Evolutionary conservation across 2,888 invertebrate species (phyloP), one percentile per base, ranked within the genome.

Genomic region (Drosophila niveifrons): DNA sequence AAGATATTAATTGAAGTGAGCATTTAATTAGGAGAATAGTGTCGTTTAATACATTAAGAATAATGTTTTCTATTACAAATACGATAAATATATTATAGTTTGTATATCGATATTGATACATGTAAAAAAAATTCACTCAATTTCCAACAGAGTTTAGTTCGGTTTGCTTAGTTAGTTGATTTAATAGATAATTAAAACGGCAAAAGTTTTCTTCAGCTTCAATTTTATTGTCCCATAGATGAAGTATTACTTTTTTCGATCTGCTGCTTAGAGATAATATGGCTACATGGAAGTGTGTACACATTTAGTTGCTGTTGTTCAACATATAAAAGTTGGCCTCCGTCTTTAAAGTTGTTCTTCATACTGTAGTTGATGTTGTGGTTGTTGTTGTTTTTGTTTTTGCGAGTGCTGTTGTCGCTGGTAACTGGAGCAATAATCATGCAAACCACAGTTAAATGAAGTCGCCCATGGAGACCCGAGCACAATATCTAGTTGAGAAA

Each of bases 391-490:
- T 51, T 53, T 43, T 51, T 53, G 43, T 58, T 57, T 43, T 58
- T 48, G 66, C 39, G 55, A 47, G 46, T 50, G 41, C 15, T 64
- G 66, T 76, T 82, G 75, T 70, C 63, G 76, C 61, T 84, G 80
- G 71, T 77, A 85, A 89, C 84, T 85, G 78, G 90, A 82, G 88
- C 90, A 89, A 85, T 85, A 89, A 88, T 85, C 90, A 85, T 85
- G 90, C 86, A 84, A 75, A 82, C 68, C 79, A 78, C 76, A 84
- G 80, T 79, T 86, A 88, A 89, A 78, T 78, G 73, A 88, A 89
- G 89, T 87, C 82, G 89, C 73, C 73, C 78, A 78, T 78, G 82
- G 85, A 82, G 76, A 72, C 67, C 63, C 64, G 44, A 59, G 71
- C 53, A 58, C 72, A 70, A 62, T 63, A 63, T 55, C 56, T 62